A percentile compares a stretch with the other conserved stretches of the same genome.
Evolutionary conservation across 2,113 vertebrate species (phyloP).

Genomic region (Dinomys branickii): DNA sequence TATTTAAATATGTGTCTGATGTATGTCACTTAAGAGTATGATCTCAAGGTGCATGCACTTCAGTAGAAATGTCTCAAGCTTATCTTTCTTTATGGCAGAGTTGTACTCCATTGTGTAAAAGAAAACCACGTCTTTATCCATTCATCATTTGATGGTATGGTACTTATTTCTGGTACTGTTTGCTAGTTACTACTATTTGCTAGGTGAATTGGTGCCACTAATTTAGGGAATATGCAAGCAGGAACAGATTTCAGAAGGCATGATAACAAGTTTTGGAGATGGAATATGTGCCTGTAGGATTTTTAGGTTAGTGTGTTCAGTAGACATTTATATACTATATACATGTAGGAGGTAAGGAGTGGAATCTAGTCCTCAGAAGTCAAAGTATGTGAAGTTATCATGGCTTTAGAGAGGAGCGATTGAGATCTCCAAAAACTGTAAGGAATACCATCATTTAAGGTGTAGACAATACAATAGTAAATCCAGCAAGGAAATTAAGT

Average conservation of each 20-base stretch:
- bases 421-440: background rate
- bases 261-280: background rate
- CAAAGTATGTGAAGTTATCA: background rate
- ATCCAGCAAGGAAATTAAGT: constrained; percentile 12
- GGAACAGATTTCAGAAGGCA: background rate
- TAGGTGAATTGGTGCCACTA: background rate
- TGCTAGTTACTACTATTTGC: background rate
- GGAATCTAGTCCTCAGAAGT: background rate
- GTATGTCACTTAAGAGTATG: background rate
- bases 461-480: background rate
- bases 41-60: background rate
- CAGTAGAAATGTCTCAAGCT: background rate
- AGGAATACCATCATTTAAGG: background rate
- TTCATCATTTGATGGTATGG: background rate
- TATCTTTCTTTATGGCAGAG: background rate
- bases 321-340: background rate
- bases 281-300: background rate
- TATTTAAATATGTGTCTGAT: background rate
- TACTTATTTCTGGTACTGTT: background rate
- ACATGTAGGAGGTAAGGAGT: background rate
- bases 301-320: background rate
- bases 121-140: background rate
- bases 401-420: background rate
- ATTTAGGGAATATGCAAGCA: background rate
- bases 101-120: background rate